phyloP scores from a whole-genome alignment of 2,888 invertebrate species.

The Sicus ferrugineus region DNA sequence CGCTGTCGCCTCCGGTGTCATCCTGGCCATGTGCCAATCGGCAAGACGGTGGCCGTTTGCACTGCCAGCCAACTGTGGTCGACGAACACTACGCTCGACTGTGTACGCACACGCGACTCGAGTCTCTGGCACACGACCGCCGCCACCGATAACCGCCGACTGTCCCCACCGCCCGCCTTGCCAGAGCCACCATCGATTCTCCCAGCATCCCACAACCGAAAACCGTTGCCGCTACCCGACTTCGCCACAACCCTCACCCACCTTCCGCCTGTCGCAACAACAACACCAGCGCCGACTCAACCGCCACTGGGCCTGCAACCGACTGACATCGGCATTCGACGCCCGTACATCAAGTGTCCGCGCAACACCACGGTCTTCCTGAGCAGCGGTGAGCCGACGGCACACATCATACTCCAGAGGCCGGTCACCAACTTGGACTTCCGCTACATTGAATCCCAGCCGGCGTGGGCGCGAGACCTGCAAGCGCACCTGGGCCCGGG shows the following conservation, averaged over 20 bases:
- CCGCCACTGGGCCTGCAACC: conserved; percentile 7
- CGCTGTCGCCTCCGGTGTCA: conserved; percentile 66
- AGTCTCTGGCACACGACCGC: conserved; percentile 22
- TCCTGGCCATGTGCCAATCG: conserved; percentile 64
- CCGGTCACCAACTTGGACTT: conserved; percentile 74
- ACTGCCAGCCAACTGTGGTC: conserved; percentile 59
- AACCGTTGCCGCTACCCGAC: background rate
- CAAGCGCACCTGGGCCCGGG: conserved; percentile 70
- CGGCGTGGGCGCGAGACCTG: conserved; percentile 71
- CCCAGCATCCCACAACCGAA: background rate
- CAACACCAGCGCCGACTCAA: background rate
- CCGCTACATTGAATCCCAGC: conserved; percentile 70
- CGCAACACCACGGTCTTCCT: conserved; percentile 69
- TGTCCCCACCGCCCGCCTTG: conserved; percentile 19
- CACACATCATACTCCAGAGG: conserved; percentile 65
- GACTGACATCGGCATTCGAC: conserved; percentile 50
- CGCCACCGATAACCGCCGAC: conserved; percentile 14
- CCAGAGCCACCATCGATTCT: conserved; percentile 22
- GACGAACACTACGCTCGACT: conserved; percentile 55
- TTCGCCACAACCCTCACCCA: background rate
- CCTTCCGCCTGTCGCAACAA: conserved; percentile 14
- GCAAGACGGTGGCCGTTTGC: conserved; percentile 57
- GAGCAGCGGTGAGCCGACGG: conserved; percentile 59
- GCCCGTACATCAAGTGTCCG: conserved; percentile 73
- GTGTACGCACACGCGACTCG: conserved; percentile 40